These are phyloP conservation scores for Nylanderia fulva DNA, from an alignment of 1,140 invertebrate species.

Conservation along the genomic window DNA sequence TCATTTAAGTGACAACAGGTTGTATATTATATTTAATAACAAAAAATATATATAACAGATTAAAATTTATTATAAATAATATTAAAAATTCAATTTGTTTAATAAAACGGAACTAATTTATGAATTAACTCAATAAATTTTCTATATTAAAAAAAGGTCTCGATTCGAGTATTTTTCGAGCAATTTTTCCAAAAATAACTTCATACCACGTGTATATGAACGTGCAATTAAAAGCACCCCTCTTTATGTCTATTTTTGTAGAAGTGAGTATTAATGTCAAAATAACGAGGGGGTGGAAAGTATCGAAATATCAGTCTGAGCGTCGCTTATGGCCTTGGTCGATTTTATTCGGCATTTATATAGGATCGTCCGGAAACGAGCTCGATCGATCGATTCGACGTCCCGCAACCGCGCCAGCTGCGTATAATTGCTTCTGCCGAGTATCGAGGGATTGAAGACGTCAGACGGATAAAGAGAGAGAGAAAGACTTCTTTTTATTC, in stretches of 20 bases:
- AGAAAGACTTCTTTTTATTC: conserved; percentile 56
- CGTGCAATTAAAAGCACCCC: background rate
- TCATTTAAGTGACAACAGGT: too few species aligned
- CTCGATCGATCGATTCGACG: conserved; percentile 55
- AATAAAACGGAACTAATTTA: too few species aligned
- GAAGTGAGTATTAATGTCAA: background rate
- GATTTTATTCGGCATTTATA: conserved; percentile 47
- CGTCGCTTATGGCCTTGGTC: background rate
- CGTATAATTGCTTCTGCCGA: conserved; percentile 56
- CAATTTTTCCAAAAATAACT: background rate
- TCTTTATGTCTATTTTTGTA: background rate
- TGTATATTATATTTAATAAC: too few species aligned
- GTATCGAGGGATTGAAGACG: conserved; percentile 50
- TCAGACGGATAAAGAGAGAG: conserved; percentile 47
- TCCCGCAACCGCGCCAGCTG: conserved; percentile 43
- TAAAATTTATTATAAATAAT: too few species aligned
- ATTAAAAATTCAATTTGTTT: too few species aligned
- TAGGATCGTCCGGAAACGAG: conserved; percentile 21
- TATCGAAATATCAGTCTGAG: conserved; percentile 1
- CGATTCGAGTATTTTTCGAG: background rate
- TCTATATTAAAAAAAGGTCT: background rate
- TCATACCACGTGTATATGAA: background rate
- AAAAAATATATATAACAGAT: too few species aligned
- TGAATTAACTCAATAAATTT: background rate
- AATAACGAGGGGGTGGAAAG: conserved; percentile 30